Base-by-base conservation (phyloP, 2,797 vertebrate species). In the Anguilla obscura region DNA sequence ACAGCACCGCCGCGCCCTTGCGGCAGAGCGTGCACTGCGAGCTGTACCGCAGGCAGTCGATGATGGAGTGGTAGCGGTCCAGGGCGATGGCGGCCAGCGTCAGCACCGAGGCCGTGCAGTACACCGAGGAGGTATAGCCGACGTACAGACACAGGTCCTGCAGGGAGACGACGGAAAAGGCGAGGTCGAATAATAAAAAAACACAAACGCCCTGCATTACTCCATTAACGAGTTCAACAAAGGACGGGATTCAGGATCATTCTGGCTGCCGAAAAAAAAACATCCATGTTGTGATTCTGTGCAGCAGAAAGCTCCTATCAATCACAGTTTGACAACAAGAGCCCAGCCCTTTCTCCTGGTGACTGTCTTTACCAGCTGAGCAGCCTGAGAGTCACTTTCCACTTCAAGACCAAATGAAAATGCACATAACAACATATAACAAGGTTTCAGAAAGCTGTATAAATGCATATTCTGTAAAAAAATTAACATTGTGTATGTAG, bases 51-150 rank as follows among this genome's bases (percentile, higher is more conserved):
- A 97, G 92, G 90, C 96, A 97, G 95, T 97, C 95, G 36, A 97
- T 89, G 85, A 97, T 97, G 93, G 96, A 96, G 90, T 94, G 93
- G 92, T 97, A 97, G 27, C 97, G 96, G 90, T 97, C 97, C 0
- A 97, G 92, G 33, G 97, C 96, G 4, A 97, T 97, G 1, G 96
- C 96, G 0, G 96, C 95, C 4, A 97, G 91, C 0, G 96, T 97
- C 79, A 97, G 93, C 1, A 96, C 95, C 0, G 97, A 97, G 0
- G 94, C 96, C 0, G 96, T 97, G 89, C 96, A 97, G 94, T 96
- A 97, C 79, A 97, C 96, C 5, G 96, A 96, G 84, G 96, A 96
- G 80, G 96, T 96, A 94, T 97, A 97, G 16, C 96, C 97, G 52
- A 96, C 96, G n/a, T 94, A 97, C 48, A 92, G 85, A 88, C 97